Evolutionary conservation across 2,113 vertebrate genomes (phyloP), one percentile per base, ranked within the genome.

Genomic region (Oryzias javanicus): DNA sequence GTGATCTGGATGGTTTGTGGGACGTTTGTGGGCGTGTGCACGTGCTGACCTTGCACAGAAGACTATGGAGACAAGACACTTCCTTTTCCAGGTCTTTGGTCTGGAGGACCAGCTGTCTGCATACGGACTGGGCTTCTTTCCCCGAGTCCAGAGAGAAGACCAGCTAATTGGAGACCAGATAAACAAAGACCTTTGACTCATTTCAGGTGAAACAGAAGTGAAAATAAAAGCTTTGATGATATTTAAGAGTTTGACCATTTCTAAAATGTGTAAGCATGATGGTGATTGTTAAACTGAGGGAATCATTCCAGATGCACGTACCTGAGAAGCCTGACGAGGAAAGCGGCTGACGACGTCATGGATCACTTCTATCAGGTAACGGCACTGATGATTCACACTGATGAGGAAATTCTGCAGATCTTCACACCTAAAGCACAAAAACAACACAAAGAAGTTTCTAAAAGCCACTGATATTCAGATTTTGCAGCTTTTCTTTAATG

Each of bases 351-450:
- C 88, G 66, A 92, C 61, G 19, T 92, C 92, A 78, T 94, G 93
- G 55, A 97, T 83, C 1, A 79, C 82, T 76, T 92, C 67, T 0
- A 88, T 95, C 83, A 98, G 86, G 66, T 92, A 94, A 74, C 62
- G 85, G 81, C 95, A 97, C 40, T 97, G 94, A 35, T 92, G 92
- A 65, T 84, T 92, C 78, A 98, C 55, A 65, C 93, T 94, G 66
- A 94, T 79, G 74, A 99, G 92, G 82, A 96, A 95, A 65, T 74
- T 91, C 25, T 91, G 88, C 55, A 97, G 90, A 55, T 97, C 95
- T 77, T 97, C 95, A 73, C 81, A 91, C 81, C 94, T 96, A 84
- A 40, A 89, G 72, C 60, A 10, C 61, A 71, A 0, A 1, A 14
- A 16, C 10, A 49, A 18, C 6, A 24, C 4, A 15, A 20, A 18